Evolutionary conservation across 2,888 invertebrate species (phyloP).

Genomic region (Himalopsyche anomala): DNA sequence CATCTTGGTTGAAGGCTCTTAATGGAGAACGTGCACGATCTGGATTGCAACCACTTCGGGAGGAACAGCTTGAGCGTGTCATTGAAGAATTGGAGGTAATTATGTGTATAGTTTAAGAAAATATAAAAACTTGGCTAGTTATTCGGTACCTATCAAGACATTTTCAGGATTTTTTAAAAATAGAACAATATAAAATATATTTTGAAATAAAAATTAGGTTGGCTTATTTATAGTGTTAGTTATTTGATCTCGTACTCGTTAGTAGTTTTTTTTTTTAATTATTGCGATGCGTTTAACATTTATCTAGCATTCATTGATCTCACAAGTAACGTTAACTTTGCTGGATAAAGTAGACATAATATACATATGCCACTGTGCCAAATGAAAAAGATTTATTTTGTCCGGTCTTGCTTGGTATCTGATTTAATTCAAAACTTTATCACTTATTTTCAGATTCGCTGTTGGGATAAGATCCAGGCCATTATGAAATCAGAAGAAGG

Average conservation of each 20-base stretch:
- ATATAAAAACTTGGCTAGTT: neutral
- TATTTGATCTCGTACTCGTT: too few relatives aligned
- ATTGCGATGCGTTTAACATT: neutral
- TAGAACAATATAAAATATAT: too few relatives aligned
- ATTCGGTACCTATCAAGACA: too few relatives aligned
- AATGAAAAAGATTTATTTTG: too few relatives aligned
- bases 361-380: too few relatives aligned
- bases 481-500: conserved; percentile 94
- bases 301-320: too few relatives aligned
- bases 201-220: too few relatives aligned
- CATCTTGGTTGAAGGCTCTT: conserved; percentile 90
- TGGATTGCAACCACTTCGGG: conserved; percentile 85
- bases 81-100: conserved; percentile 92
- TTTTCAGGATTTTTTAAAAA: too few relatives aligned
- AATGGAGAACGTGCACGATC: conserved; percentile 92
- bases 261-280: too few relatives aligned
- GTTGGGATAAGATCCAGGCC: conserved; percentile 95
- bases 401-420: neutral
- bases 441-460: conserved; percentile 79
- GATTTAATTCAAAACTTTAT: neutral
- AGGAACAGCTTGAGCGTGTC: conserved; percentile 93
- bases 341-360: too few relatives aligned
- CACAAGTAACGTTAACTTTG: neutral
- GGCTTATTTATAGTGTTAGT: too few relatives aligned
- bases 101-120: neutral